Percentiles rank a stretch among this genome's conserved stretches.
Evolutionary conservation across 2,797 vertebrate species (phyloP).

Genomic region (Luscinia luscinia): DNA sequence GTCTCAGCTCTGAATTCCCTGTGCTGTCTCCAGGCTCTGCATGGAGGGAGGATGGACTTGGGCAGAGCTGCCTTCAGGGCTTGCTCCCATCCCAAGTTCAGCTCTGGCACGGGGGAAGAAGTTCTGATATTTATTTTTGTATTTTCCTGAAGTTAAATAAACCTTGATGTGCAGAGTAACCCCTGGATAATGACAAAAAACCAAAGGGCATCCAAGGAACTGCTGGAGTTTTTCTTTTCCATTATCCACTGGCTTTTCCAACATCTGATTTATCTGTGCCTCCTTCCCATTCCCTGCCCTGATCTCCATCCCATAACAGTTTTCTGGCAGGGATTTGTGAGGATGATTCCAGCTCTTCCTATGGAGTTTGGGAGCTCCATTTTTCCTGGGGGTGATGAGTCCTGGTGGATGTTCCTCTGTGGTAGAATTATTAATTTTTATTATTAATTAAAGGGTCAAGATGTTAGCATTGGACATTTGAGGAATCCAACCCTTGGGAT

Average conservation of each 20-base stretch:
- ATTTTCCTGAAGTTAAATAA: constrained; percentile 4
- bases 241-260: background rate
- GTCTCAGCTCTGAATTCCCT: background rate
- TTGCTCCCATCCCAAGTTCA: background rate
- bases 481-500: background rate
- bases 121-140: constrained; percentile 19
- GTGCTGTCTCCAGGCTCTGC: background rate
- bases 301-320: background rate
- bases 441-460: background rate
- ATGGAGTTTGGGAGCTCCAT: background rate
- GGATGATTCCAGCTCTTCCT: constrained; percentile 8
- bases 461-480: background rate
- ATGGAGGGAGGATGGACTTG: background rate
- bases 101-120: background rate
- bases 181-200: background rate
- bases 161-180: constrained; percentile 27
- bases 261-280: constrained; percentile 4
- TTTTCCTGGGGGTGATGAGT: background rate
- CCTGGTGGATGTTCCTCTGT: background rate
- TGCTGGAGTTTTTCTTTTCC: constrained; percentile 19
- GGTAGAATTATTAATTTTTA: background rate
- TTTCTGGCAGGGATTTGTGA: constrained; percentile 14
- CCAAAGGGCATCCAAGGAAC: constrained; percentile 1
- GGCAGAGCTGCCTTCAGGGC: background rate
- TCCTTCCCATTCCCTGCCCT: constrained; percentile 27